Percentiles rank a stretch among this genome's conserved stretches.
Conservation (phyloP, 2,797 vertebrate genomes). For the Neostethus bicornis region DNA sequence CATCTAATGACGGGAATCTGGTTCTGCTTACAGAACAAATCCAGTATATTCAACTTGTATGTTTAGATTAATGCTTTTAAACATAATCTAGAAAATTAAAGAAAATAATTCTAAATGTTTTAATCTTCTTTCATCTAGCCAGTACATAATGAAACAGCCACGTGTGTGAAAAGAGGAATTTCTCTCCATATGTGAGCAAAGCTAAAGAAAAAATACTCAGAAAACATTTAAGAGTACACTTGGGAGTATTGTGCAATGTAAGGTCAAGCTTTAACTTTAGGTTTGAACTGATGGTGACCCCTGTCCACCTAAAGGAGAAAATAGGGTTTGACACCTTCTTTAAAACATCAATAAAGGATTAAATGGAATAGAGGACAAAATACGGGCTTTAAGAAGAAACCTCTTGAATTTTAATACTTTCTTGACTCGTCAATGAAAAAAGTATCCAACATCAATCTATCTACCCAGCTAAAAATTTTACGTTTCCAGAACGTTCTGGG, state of each 20-base stretch:
- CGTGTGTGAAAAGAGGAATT: constrained; percentile 2
- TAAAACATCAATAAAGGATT: background rate
- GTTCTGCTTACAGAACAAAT: constrained; percentile 42
- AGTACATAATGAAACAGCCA: constrained; percentile 18
- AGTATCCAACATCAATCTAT: too few relatives aligned
- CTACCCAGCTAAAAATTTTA: too few relatives aligned
- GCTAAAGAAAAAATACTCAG: constrained; percentile 23
- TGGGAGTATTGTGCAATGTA: constrained; percentile 10
- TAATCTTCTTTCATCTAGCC: constrained; percentile 1
- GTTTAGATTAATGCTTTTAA: background rate
- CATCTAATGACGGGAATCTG: constrained; percentile 38
- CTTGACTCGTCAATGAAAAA: too few relatives aligned
- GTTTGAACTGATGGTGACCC: constrained; percentile 22
- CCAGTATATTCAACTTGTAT: constrained; percentile 25
- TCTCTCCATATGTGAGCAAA: constrained; percentile 12
- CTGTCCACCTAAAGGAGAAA: background rate
- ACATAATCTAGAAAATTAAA: constrained; percentile 3
- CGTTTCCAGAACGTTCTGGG: too few relatives aligned
- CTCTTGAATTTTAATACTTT: too few relatives aligned
- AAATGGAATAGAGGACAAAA: background rate
- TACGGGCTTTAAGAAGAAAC: background rate
- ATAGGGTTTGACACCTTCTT: background rate
- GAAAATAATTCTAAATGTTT: constrained; percentile 4
- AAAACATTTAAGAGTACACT: constrained; percentile 27
- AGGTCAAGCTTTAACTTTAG: constrained; percentile 19